Percentiles rank a stretch among this genome's conserved stretches.
phyloP scores from a whole-genome alignment of 1,140 invertebrate species.

The Aphelenchoides fujianensis region DNA sequence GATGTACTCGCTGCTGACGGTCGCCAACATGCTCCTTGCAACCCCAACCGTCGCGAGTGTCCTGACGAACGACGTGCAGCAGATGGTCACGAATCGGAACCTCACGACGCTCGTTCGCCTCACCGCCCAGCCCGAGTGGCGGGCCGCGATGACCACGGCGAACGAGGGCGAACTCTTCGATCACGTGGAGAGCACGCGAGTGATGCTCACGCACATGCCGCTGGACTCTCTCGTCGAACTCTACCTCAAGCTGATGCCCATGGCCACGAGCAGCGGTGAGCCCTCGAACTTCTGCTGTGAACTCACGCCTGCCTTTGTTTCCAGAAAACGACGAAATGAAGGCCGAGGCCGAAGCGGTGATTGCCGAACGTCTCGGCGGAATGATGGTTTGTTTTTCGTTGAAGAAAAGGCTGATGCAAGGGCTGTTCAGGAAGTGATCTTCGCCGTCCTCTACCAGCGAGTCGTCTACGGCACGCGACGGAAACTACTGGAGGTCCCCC shows the following conservation, averaged over 20 bases:
- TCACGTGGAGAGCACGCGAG: neutral
- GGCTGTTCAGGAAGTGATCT: neutral
- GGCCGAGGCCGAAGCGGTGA: too few species aligned
- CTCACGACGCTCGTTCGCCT: neutral
- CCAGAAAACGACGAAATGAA: too few species aligned
- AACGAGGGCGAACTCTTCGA: neutral
- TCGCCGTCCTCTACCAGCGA: neutral
- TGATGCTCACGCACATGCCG: neutral
- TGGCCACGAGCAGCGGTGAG: too few species aligned
- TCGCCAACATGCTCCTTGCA: neutral
- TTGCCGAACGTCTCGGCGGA: too few species aligned
- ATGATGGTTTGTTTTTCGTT: too few species aligned
- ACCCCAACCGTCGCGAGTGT: neutral
- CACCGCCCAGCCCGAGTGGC: neutral
- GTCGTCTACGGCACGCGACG: neutral
- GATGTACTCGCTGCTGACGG: neutral
- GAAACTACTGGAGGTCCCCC: neutral
- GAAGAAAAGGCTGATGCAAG: too few species aligned
- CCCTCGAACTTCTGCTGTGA: too few species aligned
- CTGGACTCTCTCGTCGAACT: neutral
- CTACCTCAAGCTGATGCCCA: neutral
- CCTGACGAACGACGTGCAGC: conserved; percentile 2
- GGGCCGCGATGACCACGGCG: neutral
- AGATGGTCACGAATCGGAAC: conserved; percentile 5
- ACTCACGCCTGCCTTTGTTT: too few species aligned